Evolutionary conservation across 2,797 vertebrate species (phyloP), one percentile per base, ranked within the genome.

Genomic region (Pitangus sulphuratus): DNA sequence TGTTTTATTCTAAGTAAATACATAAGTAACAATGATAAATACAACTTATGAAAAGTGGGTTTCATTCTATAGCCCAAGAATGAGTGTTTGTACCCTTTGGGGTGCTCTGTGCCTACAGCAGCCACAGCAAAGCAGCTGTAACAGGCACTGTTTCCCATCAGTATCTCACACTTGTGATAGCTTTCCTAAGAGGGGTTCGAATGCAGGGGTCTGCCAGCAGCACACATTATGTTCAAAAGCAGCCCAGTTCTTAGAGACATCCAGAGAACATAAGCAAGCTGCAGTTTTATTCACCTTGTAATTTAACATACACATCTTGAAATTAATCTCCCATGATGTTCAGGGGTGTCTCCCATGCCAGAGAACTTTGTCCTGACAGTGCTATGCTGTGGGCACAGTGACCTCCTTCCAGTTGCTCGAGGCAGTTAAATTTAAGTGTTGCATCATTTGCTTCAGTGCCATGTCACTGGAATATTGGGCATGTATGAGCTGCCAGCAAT

Each of bases 281-380:
- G 33, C 14, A 14, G 5, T 35, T 84, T 89, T 53, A 24, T n/a
- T 68, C 9, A 25, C 31, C 5, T 0, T 0, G 28, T 8, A 64
- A 58, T 19, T 3, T 31, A 84, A 64, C 20, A 7, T 1, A 57
- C 0, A 60, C 24, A 53, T 15, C 60, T 44, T 37, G 50, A 72
- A 82, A 82, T 14, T 51, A 11, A 76, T 14, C 50, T 50, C 40
- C n/a, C 9, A 4, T 4, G 11, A 65, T 8, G 24, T 31, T 80
- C 51, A 74, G 16, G 9, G 11, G 15, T 30, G 10, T n/a, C 68
- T 83, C 22, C 19, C 24, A 66, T 44, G 35, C 7, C 15, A 54
- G n/a, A 75, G 33, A 40, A 19, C 54, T 42, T 85, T 12, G 56
- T 57, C 54, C 66, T 28, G 15, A 26, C 1, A 74, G 15, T 15